Conservation (phyloP, 2,888 invertebrate species). For the Harpalus rubripes region DNA sequence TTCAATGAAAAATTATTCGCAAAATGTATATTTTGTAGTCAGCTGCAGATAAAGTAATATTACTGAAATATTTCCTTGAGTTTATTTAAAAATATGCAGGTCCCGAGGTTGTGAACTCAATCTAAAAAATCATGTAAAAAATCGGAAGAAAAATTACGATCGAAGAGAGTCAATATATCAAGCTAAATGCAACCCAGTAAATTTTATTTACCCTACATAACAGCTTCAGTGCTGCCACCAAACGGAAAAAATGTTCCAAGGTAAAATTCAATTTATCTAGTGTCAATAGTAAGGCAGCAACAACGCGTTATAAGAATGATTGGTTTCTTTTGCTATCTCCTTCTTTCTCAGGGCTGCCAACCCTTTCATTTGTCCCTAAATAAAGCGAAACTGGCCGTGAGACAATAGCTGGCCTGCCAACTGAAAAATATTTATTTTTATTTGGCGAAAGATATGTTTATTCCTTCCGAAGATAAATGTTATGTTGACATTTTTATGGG, state of each 20-base stretch:
- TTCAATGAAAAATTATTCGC: too few relatives aligned
- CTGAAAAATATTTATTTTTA: constrained; percentile 58
- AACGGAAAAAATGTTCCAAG: constrained; percentile 50
- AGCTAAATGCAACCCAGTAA: constrained; percentile 50
- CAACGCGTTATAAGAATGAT: constrained; percentile 58
- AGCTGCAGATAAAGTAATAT: too few relatives aligned
- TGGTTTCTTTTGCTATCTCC: constrained; percentile 47
- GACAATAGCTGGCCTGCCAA: constrained; percentile 43
- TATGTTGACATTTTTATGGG: constrained; percentile 43
- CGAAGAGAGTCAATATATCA: constrained; percentile 50
- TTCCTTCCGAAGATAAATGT: constrained; percentile 43
- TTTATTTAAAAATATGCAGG: constrained; percentile 4
- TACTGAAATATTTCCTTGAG: neutral
- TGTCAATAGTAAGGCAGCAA: constrained; percentile 55
- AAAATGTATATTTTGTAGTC: too few relatives aligned
- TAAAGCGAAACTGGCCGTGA: constrained; percentile 47
- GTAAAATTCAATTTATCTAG: constrained; percentile 65
- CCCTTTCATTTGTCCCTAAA: constrained; percentile 50
- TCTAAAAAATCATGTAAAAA: constrained; percentile 19
- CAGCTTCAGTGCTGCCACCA: constrained; percentile 29
- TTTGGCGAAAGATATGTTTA: constrained; percentile 57
- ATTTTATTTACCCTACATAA: constrained; percentile 52
- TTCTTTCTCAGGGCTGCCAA: constrained; percentile 13
- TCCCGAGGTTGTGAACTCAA: neutral
- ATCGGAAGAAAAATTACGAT: constrained; percentile 47